phyloP scores from a whole-genome alignment of 2,113 vertebrate species.

The Gasterosteus nipponicus region DNA sequence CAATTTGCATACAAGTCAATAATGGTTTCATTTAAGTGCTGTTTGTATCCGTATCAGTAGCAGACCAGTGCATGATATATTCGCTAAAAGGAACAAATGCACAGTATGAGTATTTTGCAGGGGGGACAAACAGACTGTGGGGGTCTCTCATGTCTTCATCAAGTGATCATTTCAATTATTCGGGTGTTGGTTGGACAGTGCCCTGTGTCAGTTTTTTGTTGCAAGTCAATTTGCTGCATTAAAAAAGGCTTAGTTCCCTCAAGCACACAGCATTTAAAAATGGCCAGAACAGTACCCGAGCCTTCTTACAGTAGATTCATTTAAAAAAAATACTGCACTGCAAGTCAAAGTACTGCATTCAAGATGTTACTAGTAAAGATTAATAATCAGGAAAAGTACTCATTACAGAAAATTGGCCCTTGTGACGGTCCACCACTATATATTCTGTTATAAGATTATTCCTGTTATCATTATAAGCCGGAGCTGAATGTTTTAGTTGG shows the following conservation, averaged over 20 bases:
- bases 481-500: not conserved
- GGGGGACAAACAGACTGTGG: no score
- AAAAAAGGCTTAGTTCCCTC: not conserved
- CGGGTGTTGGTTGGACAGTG: no score
- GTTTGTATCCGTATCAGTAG: not conserved
- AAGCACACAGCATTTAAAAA: not conserved
- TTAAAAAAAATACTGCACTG: not conserved
- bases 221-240: not conserved
- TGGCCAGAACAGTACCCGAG: not conserved
- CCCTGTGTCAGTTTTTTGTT: not conserved
- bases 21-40: not conserved
- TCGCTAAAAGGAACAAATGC: not conserved
- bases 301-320: no score
- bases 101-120: not conserved
- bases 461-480: not conserved
- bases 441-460: not conserved
- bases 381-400: not conserved
- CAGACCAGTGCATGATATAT: not conserved
- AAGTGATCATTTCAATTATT: no score
- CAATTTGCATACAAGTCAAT: not conserved
- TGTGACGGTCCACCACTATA: not conserved
- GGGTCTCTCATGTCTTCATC: no score
- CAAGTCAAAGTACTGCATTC: not conserved
- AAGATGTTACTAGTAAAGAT: not conserved
- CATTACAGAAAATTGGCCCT: not conserved